A percentile compares a stretch with the other conserved stretches of the same genome.
Evolutionary conservation across 2,113 vertebrate genomes (phyloP).

Genomic region (Ondatra zibethicus): DNA sequence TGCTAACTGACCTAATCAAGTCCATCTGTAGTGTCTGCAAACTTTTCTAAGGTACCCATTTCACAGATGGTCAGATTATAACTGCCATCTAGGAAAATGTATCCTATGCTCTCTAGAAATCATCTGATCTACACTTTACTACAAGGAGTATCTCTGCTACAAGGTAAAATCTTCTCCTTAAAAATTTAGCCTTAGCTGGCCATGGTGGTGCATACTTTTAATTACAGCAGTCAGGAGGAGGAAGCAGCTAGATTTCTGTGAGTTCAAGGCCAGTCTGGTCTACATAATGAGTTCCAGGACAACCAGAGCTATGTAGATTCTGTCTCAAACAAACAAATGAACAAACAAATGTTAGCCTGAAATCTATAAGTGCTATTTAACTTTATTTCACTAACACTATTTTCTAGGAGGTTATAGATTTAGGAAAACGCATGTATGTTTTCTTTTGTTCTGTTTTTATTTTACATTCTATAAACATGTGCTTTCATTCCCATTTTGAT

Average conservation of each 20-base stretch:
- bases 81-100: background rate
- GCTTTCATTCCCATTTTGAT: background rate
- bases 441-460: background rate
- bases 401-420: background rate
- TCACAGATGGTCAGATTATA: background rate
- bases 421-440: background rate
- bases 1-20: background rate
- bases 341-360: background rate
- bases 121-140: background rate
- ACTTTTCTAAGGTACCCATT: background rate
- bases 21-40: background rate
- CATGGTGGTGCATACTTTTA: background rate
- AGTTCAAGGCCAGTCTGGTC: background rate
- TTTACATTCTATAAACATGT: background rate
- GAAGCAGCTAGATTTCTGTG: background rate
- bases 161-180: background rate
- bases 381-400: background rate
- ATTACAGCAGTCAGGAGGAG: background rate
- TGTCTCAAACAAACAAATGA: background rate
- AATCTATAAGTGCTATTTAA: background rate
- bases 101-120: background rate
- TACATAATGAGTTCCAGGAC: background rate
- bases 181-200: background rate
- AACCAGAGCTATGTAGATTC: background rate
- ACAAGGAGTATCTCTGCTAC: background rate